Conservation (phyloP, 2,113 vertebrate species). For the Perccottus glenii region DNA sequence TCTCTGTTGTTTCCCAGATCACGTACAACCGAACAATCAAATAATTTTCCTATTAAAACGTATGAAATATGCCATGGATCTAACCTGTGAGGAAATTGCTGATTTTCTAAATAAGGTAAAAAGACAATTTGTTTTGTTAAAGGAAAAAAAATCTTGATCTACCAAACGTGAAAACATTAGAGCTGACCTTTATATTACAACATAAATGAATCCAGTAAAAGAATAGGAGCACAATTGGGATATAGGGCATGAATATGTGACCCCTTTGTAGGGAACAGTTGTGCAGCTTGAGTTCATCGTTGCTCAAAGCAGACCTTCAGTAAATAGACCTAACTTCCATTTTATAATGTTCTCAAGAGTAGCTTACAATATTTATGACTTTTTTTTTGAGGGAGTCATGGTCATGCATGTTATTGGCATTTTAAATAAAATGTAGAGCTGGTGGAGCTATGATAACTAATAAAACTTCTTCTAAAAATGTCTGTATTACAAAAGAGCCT, state of each 20-base stretch:
- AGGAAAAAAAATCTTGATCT: background rate
- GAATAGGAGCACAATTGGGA: slow-evolving; percentile 1
- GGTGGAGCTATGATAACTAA: too few relatives aligned
- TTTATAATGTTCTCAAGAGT: background rate
- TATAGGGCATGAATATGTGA: background rate
- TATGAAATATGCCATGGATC: slow-evolving; percentile 11
- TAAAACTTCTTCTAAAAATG: too few relatives aligned
- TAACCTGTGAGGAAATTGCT: slow-evolving; percentile 29
- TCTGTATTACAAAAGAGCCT: too few relatives aligned
- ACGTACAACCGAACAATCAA: slow-evolving; percentile 39
- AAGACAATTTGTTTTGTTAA: too few relatives aligned
- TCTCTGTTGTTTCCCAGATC: background rate
- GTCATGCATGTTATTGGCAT: too few relatives aligned
- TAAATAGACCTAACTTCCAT: background rate
- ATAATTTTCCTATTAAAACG: slow-evolving; percentile 32
- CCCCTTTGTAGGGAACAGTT: background rate
- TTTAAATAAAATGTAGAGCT: too few relatives aligned
- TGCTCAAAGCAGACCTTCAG: slow-evolving; percentile 17
- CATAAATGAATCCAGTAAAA: background rate
- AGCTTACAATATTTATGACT: background rate
- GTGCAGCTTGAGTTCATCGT: background rate
- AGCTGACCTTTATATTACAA: slow-evolving; percentile 2
- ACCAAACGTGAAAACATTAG: background rate
- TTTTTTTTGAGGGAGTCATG: too few relatives aligned
- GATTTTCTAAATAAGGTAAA: background rate